Evolutionary conservation across 1,140 invertebrate species (phyloP), one percentile per base, ranked within the genome.

Genomic region (Pteromalus puparum): DNA sequence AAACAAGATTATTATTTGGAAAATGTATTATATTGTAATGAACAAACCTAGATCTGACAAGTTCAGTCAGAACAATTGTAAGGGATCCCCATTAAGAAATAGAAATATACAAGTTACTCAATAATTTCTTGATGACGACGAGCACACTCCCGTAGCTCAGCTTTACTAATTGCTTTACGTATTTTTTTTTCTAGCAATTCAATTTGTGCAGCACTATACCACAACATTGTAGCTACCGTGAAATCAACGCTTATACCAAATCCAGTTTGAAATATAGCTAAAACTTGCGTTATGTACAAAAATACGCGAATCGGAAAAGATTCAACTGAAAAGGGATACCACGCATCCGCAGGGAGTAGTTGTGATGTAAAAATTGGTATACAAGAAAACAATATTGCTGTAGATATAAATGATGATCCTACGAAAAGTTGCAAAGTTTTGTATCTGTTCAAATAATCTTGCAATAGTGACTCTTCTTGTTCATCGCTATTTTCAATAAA

Each of bases 241-340:
- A 88, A 88, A 75, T 91, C 90, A 0, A 90, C 86, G 9, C 72
- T 76, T 24, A 89, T 85, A 38, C 87, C 80, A 5, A 90, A 42
- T 13, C 80, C 88, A 24, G 85, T 82, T 82, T 89, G 88, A 9
- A 86, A 76, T 38, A 90, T 89, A 5, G 72, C 76, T 7, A 90
- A 42, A 2, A 85, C 67, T 30, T 92, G 90, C 1, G 53, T 70
- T 12, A 74, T 4, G 48, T 90, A 91, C 0, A 91, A 7, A 4
- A 87, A 26, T 46, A 70, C 83, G 38, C 79, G 81, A 21, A 88
- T n/a, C 18, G 46, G 61, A 12, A 80, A 10, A 0, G 86, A 53
- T 81, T 90, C 85, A 9, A 75, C 48, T 0, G 87, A 26, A 87
- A 92, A 91, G 15, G 90, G 89, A 83, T 89, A 89, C 87, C 85